Base-by-base conservation (phyloP, 2,888 invertebrate species). In the Hofmannophila pseudospretella region DNA sequence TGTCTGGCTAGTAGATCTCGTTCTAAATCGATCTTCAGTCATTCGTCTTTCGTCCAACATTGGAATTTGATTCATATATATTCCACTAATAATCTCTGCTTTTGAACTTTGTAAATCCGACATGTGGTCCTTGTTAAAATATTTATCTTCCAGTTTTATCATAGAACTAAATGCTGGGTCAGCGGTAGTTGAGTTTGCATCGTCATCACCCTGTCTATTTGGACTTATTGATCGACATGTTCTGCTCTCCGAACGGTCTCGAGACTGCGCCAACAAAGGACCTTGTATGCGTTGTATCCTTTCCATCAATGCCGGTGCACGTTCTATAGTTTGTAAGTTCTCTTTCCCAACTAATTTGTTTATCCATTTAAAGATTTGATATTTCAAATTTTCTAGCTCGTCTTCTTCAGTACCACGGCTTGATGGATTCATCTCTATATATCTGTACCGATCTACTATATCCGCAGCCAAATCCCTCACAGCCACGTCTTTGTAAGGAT, bases 281-380 rank as follows among this genome's bases (percentile, higher is more conserved):
- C 36, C 33, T n/a, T 38, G 34, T 11, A 46, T 36, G 23, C 11
- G 41, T 9, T 26, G 35, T 11, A 49, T 42, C 26, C 38, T 31
- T 20, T 32, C 7, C 41, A 49, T 39, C 11, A 43, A 35, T 8
- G 35, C 34, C 13, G 36, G 19, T 9, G 33, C 30, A 27, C 28
- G 11, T 13, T 37, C 23, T 10, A 45, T 34, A 12, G 34, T 32
- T 27, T 40, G 11, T n/a, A 35, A 12, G 23, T 36, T 41, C 22
- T 41, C 33, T 19, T 42, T 42, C 9, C 44, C 45, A 3, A 36
- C 30, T 4, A 44, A 4, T 32, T 45, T 44, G 19, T 39, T 42
- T 5, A 45, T 23, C 46, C 47, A 52, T 36, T 49, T 48, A 9
- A 39, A 45, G 16, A 49, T 47, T 19, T 42, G 41, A 35, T 40